phyloP scores from a whole-genome alignment of 2,797 vertebrate genomes.

The Taeniopygia guttata region DNA sequence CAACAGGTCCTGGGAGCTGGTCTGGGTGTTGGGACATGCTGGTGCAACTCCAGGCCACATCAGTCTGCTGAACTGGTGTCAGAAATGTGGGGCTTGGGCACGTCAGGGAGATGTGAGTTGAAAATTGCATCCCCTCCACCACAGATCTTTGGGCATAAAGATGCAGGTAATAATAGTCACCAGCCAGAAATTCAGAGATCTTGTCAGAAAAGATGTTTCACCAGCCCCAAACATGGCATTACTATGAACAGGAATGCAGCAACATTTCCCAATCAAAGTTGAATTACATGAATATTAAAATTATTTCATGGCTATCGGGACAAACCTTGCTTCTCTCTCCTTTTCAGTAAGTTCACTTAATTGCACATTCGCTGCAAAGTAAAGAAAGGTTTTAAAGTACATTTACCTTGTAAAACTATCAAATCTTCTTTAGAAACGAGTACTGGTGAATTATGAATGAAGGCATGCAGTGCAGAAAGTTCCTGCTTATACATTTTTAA shows the following conservation, averaged over 20 bases:
- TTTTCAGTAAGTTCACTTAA: conserved; percentile 4
- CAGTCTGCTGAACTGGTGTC: neutral
- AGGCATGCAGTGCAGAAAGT: conserved; percentile 33
- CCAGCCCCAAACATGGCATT: neutral
- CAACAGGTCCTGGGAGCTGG: neutral
- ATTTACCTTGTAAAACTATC: conserved; percentile 63
- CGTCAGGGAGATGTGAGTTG: rapidly evolving
- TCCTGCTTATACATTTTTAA: conserved; percentile 72
- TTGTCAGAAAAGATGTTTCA: neutral
- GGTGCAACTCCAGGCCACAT: neutral
- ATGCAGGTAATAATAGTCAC: neutral
- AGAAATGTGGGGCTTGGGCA: neutral
- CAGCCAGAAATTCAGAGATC: neutral
- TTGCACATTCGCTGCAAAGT: conserved; percentile 42
- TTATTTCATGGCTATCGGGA: neutral
- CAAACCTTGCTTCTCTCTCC: neutral
- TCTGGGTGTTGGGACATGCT: neutral
- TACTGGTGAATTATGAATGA: conserved; percentile 70
- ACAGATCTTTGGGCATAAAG: neutral
- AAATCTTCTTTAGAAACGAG: conserved; percentile 55
- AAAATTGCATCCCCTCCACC: neutral
- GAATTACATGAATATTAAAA: neutral
- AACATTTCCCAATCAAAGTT: neutral
- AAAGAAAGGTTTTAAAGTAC: conserved; percentile 68
- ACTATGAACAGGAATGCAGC: neutral